Conservation (phyloP, 2,113 vertebrate species). For the Coregonus clupeaformis region DNA sequence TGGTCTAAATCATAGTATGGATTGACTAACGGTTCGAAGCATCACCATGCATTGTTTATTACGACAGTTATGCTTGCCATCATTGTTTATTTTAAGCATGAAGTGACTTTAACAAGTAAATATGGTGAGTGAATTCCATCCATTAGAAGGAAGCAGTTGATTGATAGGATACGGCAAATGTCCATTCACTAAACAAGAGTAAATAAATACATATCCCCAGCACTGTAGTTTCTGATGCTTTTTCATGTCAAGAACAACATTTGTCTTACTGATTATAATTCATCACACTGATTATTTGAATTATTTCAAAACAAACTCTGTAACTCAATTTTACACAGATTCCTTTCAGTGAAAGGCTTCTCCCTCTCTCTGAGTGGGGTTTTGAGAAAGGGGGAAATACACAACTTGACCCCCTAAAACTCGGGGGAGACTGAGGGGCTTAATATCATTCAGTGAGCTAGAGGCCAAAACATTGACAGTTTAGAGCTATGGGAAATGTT, state of each 20-base stretch:
- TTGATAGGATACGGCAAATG: conserved; percentile 29
- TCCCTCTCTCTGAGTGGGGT: not conserved
- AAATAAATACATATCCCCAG: conserved; percentile 17
- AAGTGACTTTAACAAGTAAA: conserved; percentile 28
- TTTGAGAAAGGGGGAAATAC: conserved; percentile 35
- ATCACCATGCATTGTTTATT: conserved; percentile 62
- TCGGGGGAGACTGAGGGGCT: conserved; percentile 30
- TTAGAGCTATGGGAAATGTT: conserved; percentile 61
- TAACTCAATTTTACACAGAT: conserved; percentile 57
- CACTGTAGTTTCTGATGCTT: conserved; percentile 9
- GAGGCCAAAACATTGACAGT: conserved; percentile 50
- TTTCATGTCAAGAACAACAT: conserved; percentile 30
- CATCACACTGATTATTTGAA: conserved; percentile 48
- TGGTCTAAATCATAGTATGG: conserved; percentile 59
- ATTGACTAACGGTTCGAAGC: conserved; percentile 68
- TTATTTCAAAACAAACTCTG: conserved; percentile 42
- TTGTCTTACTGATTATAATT: conserved; percentile 44
- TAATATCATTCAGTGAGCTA: conserved; percentile 28
- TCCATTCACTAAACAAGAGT: conserved; percentile 4
- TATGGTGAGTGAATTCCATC: conserved; percentile 17
- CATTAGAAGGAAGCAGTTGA: not conserved
- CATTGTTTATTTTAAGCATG: conserved; percentile 59
- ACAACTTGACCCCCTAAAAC: conserved; percentile 58
- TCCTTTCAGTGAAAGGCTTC: conserved; percentile 31
- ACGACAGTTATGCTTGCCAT: conserved; percentile 40